Evolutionary conservation across 2,113 vertebrate genomes (phyloP), one percentile per base, ranked within the genome.

Genomic region (Vulpes lagopus): DNA sequence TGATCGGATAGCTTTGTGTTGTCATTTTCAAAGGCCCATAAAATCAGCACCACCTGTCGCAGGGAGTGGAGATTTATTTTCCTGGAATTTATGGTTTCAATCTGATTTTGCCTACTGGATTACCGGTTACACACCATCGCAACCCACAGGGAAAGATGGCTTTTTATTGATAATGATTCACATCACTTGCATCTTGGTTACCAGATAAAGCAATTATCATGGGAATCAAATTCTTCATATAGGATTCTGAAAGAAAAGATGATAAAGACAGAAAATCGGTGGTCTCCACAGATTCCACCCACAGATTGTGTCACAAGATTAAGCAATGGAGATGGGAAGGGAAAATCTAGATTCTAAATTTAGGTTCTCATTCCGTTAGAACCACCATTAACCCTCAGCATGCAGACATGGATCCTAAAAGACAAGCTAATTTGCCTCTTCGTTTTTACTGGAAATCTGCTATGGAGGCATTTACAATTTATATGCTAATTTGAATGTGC

Each of bases 101-200:
- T 74, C 55, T 4, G 15, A 53, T 35, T 74, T 35, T 27, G 19
- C 43, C 38, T 32, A 15, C 67, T 20, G 80, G 30, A 27, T 62
- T 51, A 35, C 38, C 1, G 4, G 30, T 17, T 35, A 49, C 2
- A 1, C 11, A 22, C 25, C 55, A 1, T 5, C 11, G 17, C 20
- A 4, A 82, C 9, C 32, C 67, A 62, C 4, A 32, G 80, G 20
- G 65, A 83, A 62, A 62, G 38, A 30, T 35, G 20, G 3, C 2
- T 35, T 62, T 17, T 17, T 43, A 27, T 20, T 11, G 11, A 19
- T 3, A 22, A 20, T 53, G 67, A 84, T 14, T 73, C 35, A 20
- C 35, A 51, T n/a, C 79, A 19, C 38, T 3, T 3, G 27, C 27
- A n/a, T 51, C 55, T 62, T 23, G 4, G 55, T 51, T 32, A 5